Evolutionary conservation across 1,140 invertebrate genomes (phyloP), one percentile per base, ranked within the genome.

Genomic region (Drosophila funebris): DNA sequence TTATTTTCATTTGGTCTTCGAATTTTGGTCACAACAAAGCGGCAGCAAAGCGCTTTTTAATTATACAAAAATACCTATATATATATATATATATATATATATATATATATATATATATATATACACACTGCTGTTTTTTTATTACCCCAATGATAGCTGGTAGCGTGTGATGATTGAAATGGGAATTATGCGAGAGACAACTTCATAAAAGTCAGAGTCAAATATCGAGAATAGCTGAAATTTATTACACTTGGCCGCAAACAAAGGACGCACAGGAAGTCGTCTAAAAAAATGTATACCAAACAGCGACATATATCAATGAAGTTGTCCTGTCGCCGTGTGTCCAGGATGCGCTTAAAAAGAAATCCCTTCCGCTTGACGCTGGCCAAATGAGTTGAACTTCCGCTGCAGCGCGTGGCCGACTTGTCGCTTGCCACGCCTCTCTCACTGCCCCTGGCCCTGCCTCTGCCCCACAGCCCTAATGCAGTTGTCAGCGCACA

Each of bases 331-430:
- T 67, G 61, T 14, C 14, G 50, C 14, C 82, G 73, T 88, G 82
- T 82, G 83, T 72, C 53, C 82, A 87, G 82, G 82, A 87, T 87
- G 82, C 82, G 67, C 73, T 87, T 82, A 87, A 87, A 87, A 85
- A 78, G 82, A 81, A 88, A 87, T 88, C 82, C 78, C 75, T 78
- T 88, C 82, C 83, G 78, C 46, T 84, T 56, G 61, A 53, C 63
- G 73, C 72, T 61, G 63, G 83, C 78, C 75, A 87, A 87, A 87
- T 87, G 82, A 87, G 83, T 79, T 87, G 75, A 64, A 87, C 82
- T 88, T 87, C 82, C 82, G 82, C 6, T 87, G 74, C 70, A 82
- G 67, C 82, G 83, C 82, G 82, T 87, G 82, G 66, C 74, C 54
- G 57, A 53, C 69, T 78, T 83, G 77, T 75, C 76, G 50, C 44